A percentile compares a stretch with the other conserved stretches of the same genome.
phyloP scores from a whole-genome alignment of 1,140 invertebrate genomes.

The Brachionus sp. region DNA sequence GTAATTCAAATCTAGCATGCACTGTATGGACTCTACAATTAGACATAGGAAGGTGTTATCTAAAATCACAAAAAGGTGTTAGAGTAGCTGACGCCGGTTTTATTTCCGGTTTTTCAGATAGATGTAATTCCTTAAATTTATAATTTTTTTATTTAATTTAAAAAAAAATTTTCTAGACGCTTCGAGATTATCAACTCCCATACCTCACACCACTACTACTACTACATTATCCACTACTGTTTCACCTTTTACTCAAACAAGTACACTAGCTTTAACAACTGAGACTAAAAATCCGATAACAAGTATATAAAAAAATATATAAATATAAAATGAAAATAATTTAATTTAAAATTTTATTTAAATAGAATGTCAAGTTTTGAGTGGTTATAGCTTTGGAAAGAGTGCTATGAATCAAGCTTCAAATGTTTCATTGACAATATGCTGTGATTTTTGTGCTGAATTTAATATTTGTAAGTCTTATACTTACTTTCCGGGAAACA shows the following conservation, averaged over 20 bases:
- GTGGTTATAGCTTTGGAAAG: neutral
- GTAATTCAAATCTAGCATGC: constrained; percentile 38
- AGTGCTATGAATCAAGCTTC: constrained; percentile 12
- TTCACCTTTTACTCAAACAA: neutral
- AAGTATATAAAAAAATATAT: constrained; percentile 14
- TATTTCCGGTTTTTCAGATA: constrained; percentile 35
- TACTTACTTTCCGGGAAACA: neutral
- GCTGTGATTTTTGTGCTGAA: constrained; percentile 41
- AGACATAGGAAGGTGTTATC: constrained; percentile 23
- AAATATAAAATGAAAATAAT: neutral
- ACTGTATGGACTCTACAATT: constrained; percentile 34
- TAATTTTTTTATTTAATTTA: neutral
- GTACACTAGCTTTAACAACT: neutral
- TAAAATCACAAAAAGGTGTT: neutral
- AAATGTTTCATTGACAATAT: constrained; percentile 38
- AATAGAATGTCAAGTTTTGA: constrained; percentile 21
- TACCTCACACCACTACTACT: neutral
- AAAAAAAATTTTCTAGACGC: neutral
- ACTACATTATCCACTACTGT: neutral
- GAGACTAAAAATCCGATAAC: constrained; percentile 3
- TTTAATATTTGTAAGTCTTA: constrained; percentile 43
- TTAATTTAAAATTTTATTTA: neutral
- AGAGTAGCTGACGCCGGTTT: neutral
- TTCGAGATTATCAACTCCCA: neutral
- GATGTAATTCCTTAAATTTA: neutral